phyloP scores from a whole-genome alignment of 1,140 invertebrate genomes.

The Chrysomallon squamiferum region DNA sequence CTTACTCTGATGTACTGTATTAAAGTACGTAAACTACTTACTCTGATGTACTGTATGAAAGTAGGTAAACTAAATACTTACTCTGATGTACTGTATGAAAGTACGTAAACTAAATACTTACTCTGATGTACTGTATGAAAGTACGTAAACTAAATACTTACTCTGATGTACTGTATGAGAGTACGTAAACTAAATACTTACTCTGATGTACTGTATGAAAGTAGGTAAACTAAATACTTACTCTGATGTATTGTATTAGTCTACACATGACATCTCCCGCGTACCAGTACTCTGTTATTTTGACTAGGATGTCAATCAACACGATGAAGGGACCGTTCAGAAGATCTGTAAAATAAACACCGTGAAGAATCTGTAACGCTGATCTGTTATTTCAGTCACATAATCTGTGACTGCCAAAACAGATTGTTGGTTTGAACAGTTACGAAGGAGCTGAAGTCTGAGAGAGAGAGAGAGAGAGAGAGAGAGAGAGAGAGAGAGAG shows the following conservation, averaged over 20 bases:
- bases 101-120: neutral
- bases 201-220: neutral
- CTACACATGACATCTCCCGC: constrained; percentile 47
- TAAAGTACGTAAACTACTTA: neutral
- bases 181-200: neutral
- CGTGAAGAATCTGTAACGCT: too few relatives aligned
- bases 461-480: too few relatives aligned
- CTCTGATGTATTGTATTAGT: constrained; percentile 34
- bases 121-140: neutral
- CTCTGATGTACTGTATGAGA: neutral
- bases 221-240: neutral
- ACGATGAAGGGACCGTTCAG: constrained; percentile 47
- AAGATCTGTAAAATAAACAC: constrained; percentile 40
- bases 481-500: too few relatives aligned
- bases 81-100: too few relatives aligned
- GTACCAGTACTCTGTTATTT: constrained; percentile 47
- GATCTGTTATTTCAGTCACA: too few relatives aligned
- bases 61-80: too few relatives aligned
- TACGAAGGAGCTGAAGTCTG: too few relatives aligned
- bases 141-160: too few relatives aligned
- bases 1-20: neutral
- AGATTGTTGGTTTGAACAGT: too few relatives aligned
- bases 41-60: too few relatives aligned
- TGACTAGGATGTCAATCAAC: constrained; percentile 49
- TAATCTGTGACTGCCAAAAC: too few relatives aligned